A percentile compares a stretch with the other conserved stretches of the same genome.
Evolutionary conservation across 2,113 vertebrate species (phyloP).

Genomic region (Zingel zingel): DNA sequence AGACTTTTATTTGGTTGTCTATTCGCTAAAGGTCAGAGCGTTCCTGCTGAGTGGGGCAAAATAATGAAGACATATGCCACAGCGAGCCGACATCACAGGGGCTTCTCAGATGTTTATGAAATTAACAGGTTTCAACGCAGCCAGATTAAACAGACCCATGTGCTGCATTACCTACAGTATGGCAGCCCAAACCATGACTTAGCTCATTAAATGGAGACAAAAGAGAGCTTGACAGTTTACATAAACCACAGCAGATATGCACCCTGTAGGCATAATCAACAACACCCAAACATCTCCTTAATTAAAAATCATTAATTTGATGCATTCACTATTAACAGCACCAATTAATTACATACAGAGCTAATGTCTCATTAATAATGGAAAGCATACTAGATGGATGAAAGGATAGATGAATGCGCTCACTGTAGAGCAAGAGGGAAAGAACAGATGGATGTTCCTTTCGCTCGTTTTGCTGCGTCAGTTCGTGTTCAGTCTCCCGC

Average conservation of each 20-base stretch:
- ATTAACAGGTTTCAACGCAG: conserved; percentile 25
- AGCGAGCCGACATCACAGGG: conserved; percentile 13
- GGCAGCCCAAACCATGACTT: conserved; percentile 19
- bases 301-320: conserved; percentile 79
- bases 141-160: conserved; percentile 26
- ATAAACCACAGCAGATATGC: conserved; percentile 67
- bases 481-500: conserved; percentile 52
- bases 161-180: conserved; percentile 36
- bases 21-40: conserved; percentile 54
- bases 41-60: conserved; percentile 19
- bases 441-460: conserved; percentile 66
- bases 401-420: conserved; percentile 51
- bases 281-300: conserved; percentile 74
- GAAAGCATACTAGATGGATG: conserved; percentile 50
- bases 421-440: conserved; percentile 20
- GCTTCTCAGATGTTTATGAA: conserved; percentile 3
- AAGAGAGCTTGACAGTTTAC: conserved; percentile 66
- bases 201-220: conserved; percentile 63
- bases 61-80: conserved; percentile 9
- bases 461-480: conserved; percentile 57
- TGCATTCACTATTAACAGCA: conserved; percentile 72
- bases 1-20: conserved; percentile 38
- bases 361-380: conserved; percentile 75
- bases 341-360: conserved; percentile 78
- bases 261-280: conserved; percentile 70